A percentile compares a stretch with the other conserved stretches of the same genome.
Conservation (phyloP, 2,113 vertebrate genomes). For the Boleophthalmus pectinirostris region DNA sequence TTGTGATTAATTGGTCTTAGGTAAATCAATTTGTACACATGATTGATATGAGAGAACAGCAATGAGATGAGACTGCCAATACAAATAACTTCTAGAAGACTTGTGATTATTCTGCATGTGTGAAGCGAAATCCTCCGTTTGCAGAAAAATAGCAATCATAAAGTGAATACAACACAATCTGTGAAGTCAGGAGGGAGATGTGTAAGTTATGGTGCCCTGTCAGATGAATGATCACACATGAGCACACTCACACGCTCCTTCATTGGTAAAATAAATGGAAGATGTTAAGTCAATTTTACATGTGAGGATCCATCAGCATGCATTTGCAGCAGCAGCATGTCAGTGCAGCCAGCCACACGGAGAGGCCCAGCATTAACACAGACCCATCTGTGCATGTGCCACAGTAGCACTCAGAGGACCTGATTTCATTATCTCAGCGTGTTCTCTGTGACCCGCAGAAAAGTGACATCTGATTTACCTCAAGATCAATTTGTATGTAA, state of each 20-base stretch:
- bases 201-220: conserved; percentile 55
- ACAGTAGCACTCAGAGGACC: conserved; percentile 74
- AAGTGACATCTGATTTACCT: conserved; percentile 84
- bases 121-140: conserved; percentile 18
- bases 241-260: conserved; percentile 57
- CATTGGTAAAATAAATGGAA: conserved; percentile 69
- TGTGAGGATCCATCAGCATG: conserved; percentile 32
- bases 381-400: conserved; percentile 73
- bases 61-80: conserved; percentile 8
- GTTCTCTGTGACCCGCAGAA: conserved; percentile 76
- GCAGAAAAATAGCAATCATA: conserved; percentile 32
- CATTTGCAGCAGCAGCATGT: conserved; percentile 19
- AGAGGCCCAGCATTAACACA: conserved; percentile 64
- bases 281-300: conserved; percentile 67
- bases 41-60: conserved; percentile 10
- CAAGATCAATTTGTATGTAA: conserved; percentile 85
- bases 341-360: conserved; percentile 20
- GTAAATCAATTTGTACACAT: conserved; percentile 21
- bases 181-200: conserved; percentile 48
- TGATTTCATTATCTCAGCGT: conserved; percentile 81
- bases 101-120: background rate
- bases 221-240: conserved; percentile 68
- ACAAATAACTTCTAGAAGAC: background rate
- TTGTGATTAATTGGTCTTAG: conserved; percentile 39
- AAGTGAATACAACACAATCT: conserved; percentile 50